Conservation (phyloP, 2,113 vertebrate genomes). For the Tenebrosternarchus preto region DNA sequence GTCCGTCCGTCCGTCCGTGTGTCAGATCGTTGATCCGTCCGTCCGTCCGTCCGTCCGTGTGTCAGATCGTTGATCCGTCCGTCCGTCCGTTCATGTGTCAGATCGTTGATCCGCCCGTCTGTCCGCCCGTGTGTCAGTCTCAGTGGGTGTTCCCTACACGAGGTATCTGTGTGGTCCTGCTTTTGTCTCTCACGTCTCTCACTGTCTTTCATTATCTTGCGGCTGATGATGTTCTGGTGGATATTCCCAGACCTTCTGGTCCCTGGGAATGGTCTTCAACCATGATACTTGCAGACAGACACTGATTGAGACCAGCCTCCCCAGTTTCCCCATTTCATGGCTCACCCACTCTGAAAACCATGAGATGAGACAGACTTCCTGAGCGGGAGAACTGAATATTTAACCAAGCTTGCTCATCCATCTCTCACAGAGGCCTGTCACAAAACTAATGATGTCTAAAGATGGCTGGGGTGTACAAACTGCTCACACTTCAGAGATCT, state of each 20-base stretch:
- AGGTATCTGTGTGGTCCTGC: neutral
- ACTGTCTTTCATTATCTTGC: neutral
- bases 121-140: neutral
- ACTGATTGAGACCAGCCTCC: constrained; percentile 54
- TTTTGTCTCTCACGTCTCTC: neutral
- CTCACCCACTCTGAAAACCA: constrained; percentile 42
- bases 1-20: neutral
- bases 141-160: neutral
- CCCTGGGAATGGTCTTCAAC: constrained; percentile 33
- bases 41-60: neutral
- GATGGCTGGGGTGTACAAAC: constrained; percentile 20
- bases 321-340: constrained; percentile 48
- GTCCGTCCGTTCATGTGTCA: neutral
- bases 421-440: constrained; percentile 29
- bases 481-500: neutral
- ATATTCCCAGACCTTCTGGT: constrained; percentile 8
- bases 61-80: neutral
- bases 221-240: constrained; percentile 20
- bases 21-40: neutral
- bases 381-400: constrained; percentile 47
- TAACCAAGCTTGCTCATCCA: constrained; percentile 37
- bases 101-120: neutral
- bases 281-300: constrained; percentile 48
- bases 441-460: constrained; percentile 37
- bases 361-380: constrained; percentile 48